Base-by-base conservation (phyloP, 2,797 vertebrate species). In the Nasua narica region DNA sequence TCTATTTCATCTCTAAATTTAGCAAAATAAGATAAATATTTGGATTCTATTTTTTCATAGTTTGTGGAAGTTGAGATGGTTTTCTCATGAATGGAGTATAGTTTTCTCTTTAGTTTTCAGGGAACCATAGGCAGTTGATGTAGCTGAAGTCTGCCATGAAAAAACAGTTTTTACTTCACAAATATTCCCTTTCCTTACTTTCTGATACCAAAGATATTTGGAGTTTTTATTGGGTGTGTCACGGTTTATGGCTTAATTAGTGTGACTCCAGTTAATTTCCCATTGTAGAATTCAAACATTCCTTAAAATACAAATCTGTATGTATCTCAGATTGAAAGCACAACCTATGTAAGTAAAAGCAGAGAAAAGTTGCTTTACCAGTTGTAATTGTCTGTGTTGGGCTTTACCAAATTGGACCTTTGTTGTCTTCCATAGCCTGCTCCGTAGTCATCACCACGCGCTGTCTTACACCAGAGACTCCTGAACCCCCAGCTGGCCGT, bases 311-410 rank as follows among this genome's bases (percentile, higher is more conserved):
- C 21, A 86, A 69, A 50, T 87, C 70, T 32, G 6, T 81, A 43
- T 86, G 62, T 85, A 89, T 60, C 67, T 93, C 83, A 94, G 16
- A 87, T 60, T 79, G 29, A 46, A 98, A 92, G 37, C 12, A 97
- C n/a, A 76, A 32, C 40, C 40, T 76, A 0, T 37, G 5, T 87
- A 92, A 95, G 21, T 86, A 72, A 69, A 90, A 84, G n/a, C 25
- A 90, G 25, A 84, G n/a, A 11, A 48, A 83, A 70, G 46, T 48
- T 87, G 60, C 40, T 60, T 91, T 91, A 83, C 74, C 78, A 60
- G 0, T 37, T 81, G 37, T 54, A 90, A 40, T 74, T 90, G 83
- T 95, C 54, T 92, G 52, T 19, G 7, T 7, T 85, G 70, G 37
- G 18, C n/a, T 79, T 91, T 60, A 60, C 93, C 83, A 93, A 10